Conservation (phyloP, 1,140 invertebrate species). For the Paraescarpia echinospica region DNA sequence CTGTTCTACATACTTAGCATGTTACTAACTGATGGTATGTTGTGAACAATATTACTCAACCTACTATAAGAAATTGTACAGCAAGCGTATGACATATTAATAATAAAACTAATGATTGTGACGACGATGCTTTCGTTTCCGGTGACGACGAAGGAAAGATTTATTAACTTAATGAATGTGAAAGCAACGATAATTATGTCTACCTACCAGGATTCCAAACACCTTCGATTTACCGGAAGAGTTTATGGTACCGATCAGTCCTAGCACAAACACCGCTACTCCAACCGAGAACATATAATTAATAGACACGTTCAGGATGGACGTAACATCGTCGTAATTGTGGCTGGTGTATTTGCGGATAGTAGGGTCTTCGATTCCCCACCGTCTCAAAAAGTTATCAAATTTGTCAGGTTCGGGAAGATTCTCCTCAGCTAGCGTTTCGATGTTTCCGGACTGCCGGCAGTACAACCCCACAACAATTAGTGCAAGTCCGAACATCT, state of each 20-base stretch:
- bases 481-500: not conserved
- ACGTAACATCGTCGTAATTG: not conserved
- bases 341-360: not conserved
- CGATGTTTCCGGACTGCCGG: not conserved
- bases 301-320: not conserved
- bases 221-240: not conserved
- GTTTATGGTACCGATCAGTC: not conserved
- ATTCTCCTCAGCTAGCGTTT: not conserved
- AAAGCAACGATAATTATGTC: not conserved
- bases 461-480: not conserved
- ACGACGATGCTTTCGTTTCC: too few relatives aligned
- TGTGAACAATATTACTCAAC: too few relatives aligned
- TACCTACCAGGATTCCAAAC: not conserved
- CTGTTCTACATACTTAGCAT: too few relatives aligned
- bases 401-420: not conserved
- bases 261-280: not conserved
- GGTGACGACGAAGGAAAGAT: too few relatives aligned
- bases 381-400: not conserved
- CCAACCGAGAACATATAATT: not conserved
- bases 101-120: too few relatives aligned
- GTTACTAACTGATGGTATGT: too few relatives aligned
- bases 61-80: too few relatives aligned
- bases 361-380: not conserved
- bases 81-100: too few relatives aligned
- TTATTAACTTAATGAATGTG: too few relatives aligned